These are phyloP conservation scores for Tiaroga cobitis DNA, from an alignment of 2,797 vertebrate genomes.

Conservation along the genomic window DNA sequence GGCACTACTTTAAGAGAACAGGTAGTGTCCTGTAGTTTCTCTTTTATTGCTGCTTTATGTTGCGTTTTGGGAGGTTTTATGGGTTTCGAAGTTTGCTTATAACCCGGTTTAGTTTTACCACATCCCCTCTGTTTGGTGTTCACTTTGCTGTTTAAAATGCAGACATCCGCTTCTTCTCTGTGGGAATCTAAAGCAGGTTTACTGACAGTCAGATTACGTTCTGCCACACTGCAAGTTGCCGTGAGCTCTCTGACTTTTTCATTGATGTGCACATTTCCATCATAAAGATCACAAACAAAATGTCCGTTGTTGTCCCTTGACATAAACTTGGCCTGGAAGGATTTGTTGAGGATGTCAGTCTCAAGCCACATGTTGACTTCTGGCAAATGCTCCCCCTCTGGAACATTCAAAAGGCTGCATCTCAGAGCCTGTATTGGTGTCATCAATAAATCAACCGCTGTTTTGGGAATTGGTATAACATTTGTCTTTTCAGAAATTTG, in stretches of 20 bases:
- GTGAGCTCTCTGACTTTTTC: constrained; percentile 80
- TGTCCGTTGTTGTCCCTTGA: constrained; percentile 79
- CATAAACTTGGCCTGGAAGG: constrained; percentile 78
- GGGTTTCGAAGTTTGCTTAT: background rate
- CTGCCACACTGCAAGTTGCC: constrained; percentile 13
- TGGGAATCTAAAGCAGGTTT: background rate
- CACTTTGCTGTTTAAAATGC: background rate
- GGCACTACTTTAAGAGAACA: background rate
- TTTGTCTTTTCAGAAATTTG: constrained; percentile 77
- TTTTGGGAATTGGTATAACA: constrained; percentile 79
- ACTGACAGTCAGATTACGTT: background rate
- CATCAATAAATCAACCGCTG: constrained; percentile 79
- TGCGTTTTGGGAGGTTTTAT: background rate
- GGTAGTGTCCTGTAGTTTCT: background rate
- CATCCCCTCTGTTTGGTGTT: background rate
- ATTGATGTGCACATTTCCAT: constrained; percentile 82
- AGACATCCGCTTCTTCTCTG: background rate
- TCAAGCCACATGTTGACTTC: constrained; percentile 83
- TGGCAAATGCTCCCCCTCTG: constrained; percentile 68
- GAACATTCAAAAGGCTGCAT: constrained; percentile 79
- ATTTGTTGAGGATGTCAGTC: constrained; percentile 75
- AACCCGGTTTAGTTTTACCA: background rate
- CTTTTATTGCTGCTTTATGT: background rate
- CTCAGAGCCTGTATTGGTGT: constrained; percentile 91
- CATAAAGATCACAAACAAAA: constrained; percentile 84